Evolutionary conservation across 2,797 vertebrate genomes (phyloP), one percentile per base, ranked within the genome.

Genomic region (Podarcis siculus): DNA sequence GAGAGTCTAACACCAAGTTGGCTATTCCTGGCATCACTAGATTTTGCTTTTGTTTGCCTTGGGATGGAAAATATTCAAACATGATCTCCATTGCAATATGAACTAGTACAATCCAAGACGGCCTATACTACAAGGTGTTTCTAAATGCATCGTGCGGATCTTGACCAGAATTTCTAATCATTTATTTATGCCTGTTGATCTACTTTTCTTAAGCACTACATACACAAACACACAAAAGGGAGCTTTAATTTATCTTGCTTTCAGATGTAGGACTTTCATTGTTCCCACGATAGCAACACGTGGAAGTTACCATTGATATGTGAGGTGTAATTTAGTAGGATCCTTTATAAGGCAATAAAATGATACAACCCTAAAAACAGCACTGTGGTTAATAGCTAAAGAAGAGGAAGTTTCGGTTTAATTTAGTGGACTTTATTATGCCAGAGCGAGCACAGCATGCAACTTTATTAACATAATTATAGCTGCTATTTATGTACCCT

Each of bases 271-370:
- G 35, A 37, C 13, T 69, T 55, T 79, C n/a, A 86, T 69, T 9
- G 15, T 71, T 71, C 23, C 66, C 42, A 35, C 19, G 42, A 55
- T 67, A 55, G 45, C 66, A 58, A 79, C 45, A 79, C 21, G 7
- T 77, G 37, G 32, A 71, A 66, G 64, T 23, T 86, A 69, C 23
- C 49, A 79, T 37, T 35, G 32, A 27, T 32, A 49, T 55, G 66
- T 79, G n/a, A 86, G 55, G 37, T 55, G 66, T 55, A 79, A 79
- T 86, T 86, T 79, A 79, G n/a, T 86, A 71, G 23, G 32, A 71
- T 9, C 15, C 19, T 35, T 79, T 79, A 79, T 49, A 86, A 49
- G 66, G n/a, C n/a, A 79, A 69, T 79, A 79, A 86, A 86, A 71
- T 13, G 0, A 30, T 79, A 86, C 76, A 82, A 42, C 64, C 61